Conservation (phyloP, 2,113 vertebrate species). For the Neogobius melanostomus region DNA sequence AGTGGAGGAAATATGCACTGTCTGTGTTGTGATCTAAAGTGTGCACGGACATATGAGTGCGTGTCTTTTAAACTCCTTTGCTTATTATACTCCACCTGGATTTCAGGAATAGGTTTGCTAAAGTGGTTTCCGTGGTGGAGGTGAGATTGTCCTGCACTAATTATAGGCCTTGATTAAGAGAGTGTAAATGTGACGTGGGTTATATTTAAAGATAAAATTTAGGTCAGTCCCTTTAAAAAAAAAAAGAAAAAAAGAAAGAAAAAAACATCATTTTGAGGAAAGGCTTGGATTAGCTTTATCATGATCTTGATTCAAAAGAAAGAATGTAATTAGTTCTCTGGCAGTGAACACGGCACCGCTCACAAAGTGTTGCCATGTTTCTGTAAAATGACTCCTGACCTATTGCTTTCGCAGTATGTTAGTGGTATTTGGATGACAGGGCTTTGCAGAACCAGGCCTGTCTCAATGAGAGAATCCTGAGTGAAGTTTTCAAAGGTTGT, state of each 20-base stretch:
- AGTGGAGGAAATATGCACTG: conserved; percentile 1
- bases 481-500: conserved; percentile 6
- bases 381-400: conserved; percentile 17
- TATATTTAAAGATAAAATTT: conserved; percentile 52
- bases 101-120: conserved; percentile 67
- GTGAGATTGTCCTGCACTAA: conserved; percentile 57
- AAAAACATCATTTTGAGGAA: conserved; percentile 55
- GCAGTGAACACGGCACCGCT: background rate
- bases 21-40: conserved; percentile 50
- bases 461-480: background rate
- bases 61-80: conserved; percentile 59
- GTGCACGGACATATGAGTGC: conserved; percentile 40
- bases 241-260: too few relatives aligned
- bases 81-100: conserved; percentile 68
- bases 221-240: conserved; percentile 49
- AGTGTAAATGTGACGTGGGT: conserved; percentile 36
- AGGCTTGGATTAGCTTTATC: conserved; percentile 16
- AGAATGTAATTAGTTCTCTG: background rate
- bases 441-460: background rate
- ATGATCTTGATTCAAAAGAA: background rate
- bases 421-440: conserved; percentile 15
- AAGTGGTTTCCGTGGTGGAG: conserved; percentile 61
- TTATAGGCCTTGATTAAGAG: conserved; percentile 45
- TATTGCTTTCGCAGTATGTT: conserved; percentile 7
- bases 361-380: conserved; percentile 8